Base-by-base conservation (phyloP, 2,113 vertebrate species). In the Phalacrocorax pelagicus region DNA sequence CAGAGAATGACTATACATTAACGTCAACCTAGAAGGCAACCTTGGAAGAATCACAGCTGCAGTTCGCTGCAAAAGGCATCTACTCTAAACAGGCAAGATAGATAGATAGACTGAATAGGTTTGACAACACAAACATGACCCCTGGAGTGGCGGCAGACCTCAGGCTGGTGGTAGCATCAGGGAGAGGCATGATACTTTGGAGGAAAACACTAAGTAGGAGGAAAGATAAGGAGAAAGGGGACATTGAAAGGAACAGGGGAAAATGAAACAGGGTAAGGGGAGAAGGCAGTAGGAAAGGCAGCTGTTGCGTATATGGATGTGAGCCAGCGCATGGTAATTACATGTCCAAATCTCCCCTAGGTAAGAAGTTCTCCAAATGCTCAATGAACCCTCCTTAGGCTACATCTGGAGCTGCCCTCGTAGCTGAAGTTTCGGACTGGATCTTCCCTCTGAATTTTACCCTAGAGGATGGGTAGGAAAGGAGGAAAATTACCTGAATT, bases 171-270 rank as follows among this genome's bases (percentile, higher is more conserved):
- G 44, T 49, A 70, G 11, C 1, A 0, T 58, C 55, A 83, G 55
- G 47, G 26, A 51, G 24, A 62, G 6, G 17, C 42, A 14, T 0
- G 0, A 38, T n/a, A 52, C 21, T 51, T 71, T 30, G 27, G 32
- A 78, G 47, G 15, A 77, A 73, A 95, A 67, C 34, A 73, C 20
- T 14, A 57, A 66, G 24, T 17, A 73, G 38, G 62, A 80, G 24
- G 36, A 70, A 85, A 91, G 38, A 49, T 58, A 74, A 92, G 15
- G 15, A 88, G 18, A 71, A 47, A 36, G 5, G 3, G 3, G 5
- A 36, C 38, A 32, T 5, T 36, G 72, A 81, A 88, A 86, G 34
- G 19, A 81, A 26, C 1, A n/a, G 23, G 12, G 10, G 8, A 47
- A 61, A 71, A 63, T 15, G 11, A 58, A 78, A 38, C 13, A 63